Conservation (phyloP, 2,113 vertebrate genomes). For the Leptodactylus fuscus region DNA sequence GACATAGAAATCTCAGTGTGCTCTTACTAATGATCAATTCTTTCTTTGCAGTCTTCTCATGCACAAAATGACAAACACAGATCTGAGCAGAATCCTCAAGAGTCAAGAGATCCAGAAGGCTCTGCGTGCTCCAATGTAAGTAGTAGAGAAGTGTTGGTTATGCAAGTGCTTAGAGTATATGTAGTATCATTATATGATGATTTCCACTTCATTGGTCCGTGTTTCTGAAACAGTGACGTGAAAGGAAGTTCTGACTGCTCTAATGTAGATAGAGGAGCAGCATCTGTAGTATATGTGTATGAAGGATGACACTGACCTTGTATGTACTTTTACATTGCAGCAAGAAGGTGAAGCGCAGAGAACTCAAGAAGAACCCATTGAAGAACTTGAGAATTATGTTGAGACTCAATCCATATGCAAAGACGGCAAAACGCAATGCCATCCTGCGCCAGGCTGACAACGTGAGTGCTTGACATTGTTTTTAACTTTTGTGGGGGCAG, state of each 20-base stretch:
- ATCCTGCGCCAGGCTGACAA: conserved; percentile 87
- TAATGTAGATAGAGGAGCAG: not conserved
- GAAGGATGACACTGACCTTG: not conserved
- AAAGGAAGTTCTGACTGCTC: conserved; percentile 75
- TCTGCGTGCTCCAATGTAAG: conserved; percentile 89
- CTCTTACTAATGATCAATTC: conserved; percentile 12
- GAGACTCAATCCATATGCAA: conserved; percentile 95
- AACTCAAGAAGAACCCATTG: conserved; percentile 98
- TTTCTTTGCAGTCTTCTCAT: conserved; percentile 83
- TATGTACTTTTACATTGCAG: conserved; percentile 69
- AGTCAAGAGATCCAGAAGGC: conserved; percentile 95
- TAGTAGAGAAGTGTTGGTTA: too few relatives aligned
- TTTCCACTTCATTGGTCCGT: conserved; percentile 79
- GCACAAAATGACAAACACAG: conserved; percentile 98
- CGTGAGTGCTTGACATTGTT: conserved; percentile 74
- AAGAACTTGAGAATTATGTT: conserved; percentile 96
- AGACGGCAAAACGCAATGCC: conserved; percentile 89
- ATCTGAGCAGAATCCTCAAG: conserved; percentile 92
- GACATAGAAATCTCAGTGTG: too few relatives aligned
- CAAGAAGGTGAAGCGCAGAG: conserved; percentile 89
- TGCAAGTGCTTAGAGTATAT: too few relatives aligned
- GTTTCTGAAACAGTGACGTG: conserved; percentile 81
- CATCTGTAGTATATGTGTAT: not conserved
- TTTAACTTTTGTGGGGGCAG: too few relatives aligned
- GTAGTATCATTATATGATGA: too few relatives aligned